Conservation (phyloP, 1,140 invertebrate species). For the Drosophila lowei region DNA sequence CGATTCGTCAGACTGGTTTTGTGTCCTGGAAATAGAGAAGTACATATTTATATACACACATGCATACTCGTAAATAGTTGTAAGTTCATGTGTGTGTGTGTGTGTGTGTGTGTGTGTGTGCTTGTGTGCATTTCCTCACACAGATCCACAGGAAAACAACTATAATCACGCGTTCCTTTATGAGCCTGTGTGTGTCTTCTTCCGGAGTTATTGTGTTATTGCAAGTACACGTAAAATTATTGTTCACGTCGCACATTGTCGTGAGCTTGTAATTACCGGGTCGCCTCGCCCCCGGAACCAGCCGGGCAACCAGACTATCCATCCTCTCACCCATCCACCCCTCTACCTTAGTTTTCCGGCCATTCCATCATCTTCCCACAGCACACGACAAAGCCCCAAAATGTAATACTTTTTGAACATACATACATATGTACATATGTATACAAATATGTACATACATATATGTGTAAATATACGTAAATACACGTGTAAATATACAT, state of each 20-base stretch:
- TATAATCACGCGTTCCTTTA: conserved; percentile 9
- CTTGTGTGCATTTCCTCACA: conserved; percentile 39
- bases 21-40: conserved; percentile 1
- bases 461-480: no score
- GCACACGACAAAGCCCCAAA: no score
- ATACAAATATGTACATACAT: no score
- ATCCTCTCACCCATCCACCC: conserved; percentile 5
- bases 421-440: no score
- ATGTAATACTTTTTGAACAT: no score
- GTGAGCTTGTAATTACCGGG: conserved; percentile 73
- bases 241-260: conserved; percentile 70
- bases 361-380: no score
- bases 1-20: no score
- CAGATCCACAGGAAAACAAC: conserved; percentile 16
- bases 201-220: conserved; percentile 77
- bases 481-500: no score
- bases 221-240: conserved; percentile 77
- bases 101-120: no score
- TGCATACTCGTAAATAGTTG: conserved; percentile 10
- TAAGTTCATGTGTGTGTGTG: conserved; percentile 8
- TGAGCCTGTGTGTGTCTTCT: conserved; percentile 51
- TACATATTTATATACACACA: not conserved
- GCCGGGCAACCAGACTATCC: conserved; percentile 1
- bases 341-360: no score
- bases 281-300: conserved; percentile 29